phyloP scores from a whole-genome alignment of 2,113 vertebrate genomes.

The Vidua chalybeata region DNA sequence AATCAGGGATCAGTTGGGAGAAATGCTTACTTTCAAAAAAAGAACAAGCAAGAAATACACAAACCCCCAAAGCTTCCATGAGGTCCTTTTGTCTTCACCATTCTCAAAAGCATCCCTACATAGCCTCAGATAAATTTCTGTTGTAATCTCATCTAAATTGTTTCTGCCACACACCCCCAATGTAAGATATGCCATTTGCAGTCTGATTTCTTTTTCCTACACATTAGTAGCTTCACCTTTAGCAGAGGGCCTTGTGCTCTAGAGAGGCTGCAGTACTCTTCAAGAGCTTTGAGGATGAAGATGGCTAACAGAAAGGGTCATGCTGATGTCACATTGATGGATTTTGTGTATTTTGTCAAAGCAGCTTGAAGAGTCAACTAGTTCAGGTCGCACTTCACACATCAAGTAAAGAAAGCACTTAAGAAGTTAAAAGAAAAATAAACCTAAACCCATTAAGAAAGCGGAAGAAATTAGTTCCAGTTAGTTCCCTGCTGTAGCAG shows the following conservation, averaged over 20 bases:
- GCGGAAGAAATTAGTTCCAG: neutral
- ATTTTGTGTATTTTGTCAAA: neutral
- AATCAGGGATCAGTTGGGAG: neutral
- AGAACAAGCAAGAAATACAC: neutral
- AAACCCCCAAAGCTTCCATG: neutral
- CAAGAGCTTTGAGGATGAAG: neutral
- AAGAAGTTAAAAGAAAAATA: neutral
- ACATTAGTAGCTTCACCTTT: neutral
- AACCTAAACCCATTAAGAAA: neutral
- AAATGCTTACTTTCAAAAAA: neutral
- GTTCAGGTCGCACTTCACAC: neutral
- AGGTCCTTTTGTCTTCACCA: neutral
- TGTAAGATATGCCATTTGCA: neutral
- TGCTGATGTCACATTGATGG: neutral
- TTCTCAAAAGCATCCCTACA: neutral
- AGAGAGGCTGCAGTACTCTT: neutral
- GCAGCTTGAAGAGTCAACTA: neutral
- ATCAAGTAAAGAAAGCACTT: neutral
- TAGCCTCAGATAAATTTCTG: neutral
- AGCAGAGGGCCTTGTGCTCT: neutral
- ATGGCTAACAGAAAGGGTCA: neutral
- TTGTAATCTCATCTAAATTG: neutral
- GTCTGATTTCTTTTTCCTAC: neutral
- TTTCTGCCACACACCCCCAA: neutral
- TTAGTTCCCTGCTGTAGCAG: neutral